Percentiles rank a stretch among this genome's conserved stretches.
phyloP scores from a whole-genome alignment of 2,797 vertebrate species.

The Scomberomorus guttatus region DNA sequence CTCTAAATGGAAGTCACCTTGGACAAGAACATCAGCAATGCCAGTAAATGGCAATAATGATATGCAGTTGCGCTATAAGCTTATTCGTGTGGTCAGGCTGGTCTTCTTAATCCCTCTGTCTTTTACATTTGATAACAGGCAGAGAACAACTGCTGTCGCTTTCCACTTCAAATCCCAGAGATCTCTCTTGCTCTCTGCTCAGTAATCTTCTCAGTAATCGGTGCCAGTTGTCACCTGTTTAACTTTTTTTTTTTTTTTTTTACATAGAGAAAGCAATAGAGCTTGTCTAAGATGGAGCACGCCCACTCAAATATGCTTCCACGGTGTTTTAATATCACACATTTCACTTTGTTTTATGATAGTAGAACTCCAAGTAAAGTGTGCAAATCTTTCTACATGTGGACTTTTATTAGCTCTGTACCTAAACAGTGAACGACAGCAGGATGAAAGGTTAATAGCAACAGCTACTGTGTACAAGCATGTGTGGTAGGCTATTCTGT shows the following conservation, averaged over 20 bases:
- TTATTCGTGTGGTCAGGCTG: constrained; percentile 71
- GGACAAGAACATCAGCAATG: constrained; percentile 64
- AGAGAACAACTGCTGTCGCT: constrained; percentile 52
- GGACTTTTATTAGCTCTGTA: constrained; percentile 49
- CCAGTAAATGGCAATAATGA: constrained; percentile 71
- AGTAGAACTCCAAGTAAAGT: constrained; percentile 28
- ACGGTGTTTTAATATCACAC: constrained; percentile 52
- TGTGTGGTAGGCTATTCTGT: background rate
- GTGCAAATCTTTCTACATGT: constrained; percentile 29
- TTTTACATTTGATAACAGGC: constrained; percentile 68
- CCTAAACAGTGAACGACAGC: constrained; percentile 32
- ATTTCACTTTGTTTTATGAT: constrained; percentile 45
- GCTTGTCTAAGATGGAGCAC: constrained; percentile 9
- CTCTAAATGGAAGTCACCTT: constrained; percentile 80
- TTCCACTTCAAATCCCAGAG: constrained; percentile 57
- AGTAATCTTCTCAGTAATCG: constrained; percentile 23
- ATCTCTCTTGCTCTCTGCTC: constrained; percentile 35
- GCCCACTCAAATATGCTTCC: constrained; percentile 31
- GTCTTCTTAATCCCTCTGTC: constrained; percentile 70
- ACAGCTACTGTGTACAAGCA: constrained; percentile 1
- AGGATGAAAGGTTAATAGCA: constrained; percentile 32
- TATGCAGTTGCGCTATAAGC: constrained; percentile 71
- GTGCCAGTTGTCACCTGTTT: constrained; percentile 10
- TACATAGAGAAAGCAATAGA: constrained; percentile 17
- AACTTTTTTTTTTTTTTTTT: constrained; percentile 8